Percentiles rank a stretch among this genome's conserved stretches.
phyloP scores from a whole-genome alignment of 1,140 invertebrate genomes.

The Megalonaias nervosa region DNA sequence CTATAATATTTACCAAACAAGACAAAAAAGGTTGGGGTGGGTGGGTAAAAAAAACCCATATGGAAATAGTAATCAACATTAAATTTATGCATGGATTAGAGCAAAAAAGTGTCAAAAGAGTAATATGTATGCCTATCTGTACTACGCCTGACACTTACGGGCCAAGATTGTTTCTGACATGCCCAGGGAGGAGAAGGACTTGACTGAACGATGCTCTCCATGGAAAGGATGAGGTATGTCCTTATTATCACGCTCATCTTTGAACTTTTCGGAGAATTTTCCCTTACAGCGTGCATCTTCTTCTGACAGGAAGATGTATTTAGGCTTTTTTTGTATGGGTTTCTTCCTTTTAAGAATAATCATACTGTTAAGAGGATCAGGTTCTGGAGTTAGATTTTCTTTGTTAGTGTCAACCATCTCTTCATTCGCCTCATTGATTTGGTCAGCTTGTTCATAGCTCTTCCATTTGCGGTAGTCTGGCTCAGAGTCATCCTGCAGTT shows the following conservation, averaged over 20 bases:
- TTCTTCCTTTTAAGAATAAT: background rate
- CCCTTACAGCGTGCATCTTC: slow-evolving; percentile 35
- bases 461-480: slow-evolving; percentile 23
- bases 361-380: slow-evolving; percentile 15
- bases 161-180: too few relatives aligned
- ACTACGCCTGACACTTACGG: too few relatives aligned
- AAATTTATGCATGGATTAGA: too few relatives aligned
- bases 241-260: slow-evolving; percentile 30
- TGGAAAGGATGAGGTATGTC: slow-evolving; percentile 24
- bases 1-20: too few relatives aligned
- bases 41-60: too few relatives aligned
- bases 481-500: slow-evolving; percentile 17
- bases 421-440: slow-evolving; percentile 2
- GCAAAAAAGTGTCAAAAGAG: too few relatives aligned
- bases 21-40: too few relatives aligned
- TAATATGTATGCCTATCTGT: too few relatives aligned
- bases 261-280: slow-evolving; percentile 33
- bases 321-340: slow-evolving; percentile 22
- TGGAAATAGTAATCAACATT: too few relatives aligned
- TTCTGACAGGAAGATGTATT: slow-evolving; percentile 35
- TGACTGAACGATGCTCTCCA: slow-evolving; percentile 5
- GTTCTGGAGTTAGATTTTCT: background rate
- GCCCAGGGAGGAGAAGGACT: slow-evolving; percentile 22
- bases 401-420: slow-evolving; percentile 7
- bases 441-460: background rate